Base-by-base conservation (phyloP, 1,140 invertebrate genomes). In the Drosophila pruinosa region DNA sequence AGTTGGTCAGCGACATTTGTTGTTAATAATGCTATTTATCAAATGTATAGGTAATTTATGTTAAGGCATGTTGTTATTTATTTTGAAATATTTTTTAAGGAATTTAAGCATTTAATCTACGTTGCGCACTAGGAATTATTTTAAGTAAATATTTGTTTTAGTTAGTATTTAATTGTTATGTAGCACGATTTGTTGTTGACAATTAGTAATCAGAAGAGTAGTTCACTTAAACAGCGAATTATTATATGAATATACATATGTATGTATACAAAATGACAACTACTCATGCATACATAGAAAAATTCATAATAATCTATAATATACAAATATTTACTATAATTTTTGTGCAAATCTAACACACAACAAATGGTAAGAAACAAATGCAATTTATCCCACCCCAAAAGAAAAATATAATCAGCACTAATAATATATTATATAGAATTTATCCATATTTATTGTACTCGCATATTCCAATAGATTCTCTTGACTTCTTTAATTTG, bases 151-250 rank as follows among this genome's bases (percentile, higher is more conserved):
- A 68, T 70, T 69, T 65, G 45, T 57, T 61, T 82, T 81, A 81
- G 54, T 88, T 88, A 78, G 65, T 58, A 21, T 65, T 70, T 56
- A 78, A 62, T 43, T 72, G 64, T 82, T 83, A 82, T 78, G 45
- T 85, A 65, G 75, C 78, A 79, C 61, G 53, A 78, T 74, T 81
- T 79, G 72, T 79, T 79, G 77, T 79, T 79, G 77, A 34, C 54
- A 74, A 70, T 59, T 61, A 26, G 43, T 6, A 47, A 24, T 47
- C 43, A 47, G 43, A 39, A 47, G 62, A 61, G 56, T 74, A 81
- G 63, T 50, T 71, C 79, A 83, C 76, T 67, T 78, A 76, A 86
- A 86, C 81, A 86, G 81, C 81, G 81, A 86, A 86, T 86, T 88
- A 81, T 82, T 88, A 72, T 72, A 50, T 50, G 15, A n/a, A 50